phyloP scores from a whole-genome alignment of 2,113 vertebrate species.

The Pelecanus crispus region DNA sequence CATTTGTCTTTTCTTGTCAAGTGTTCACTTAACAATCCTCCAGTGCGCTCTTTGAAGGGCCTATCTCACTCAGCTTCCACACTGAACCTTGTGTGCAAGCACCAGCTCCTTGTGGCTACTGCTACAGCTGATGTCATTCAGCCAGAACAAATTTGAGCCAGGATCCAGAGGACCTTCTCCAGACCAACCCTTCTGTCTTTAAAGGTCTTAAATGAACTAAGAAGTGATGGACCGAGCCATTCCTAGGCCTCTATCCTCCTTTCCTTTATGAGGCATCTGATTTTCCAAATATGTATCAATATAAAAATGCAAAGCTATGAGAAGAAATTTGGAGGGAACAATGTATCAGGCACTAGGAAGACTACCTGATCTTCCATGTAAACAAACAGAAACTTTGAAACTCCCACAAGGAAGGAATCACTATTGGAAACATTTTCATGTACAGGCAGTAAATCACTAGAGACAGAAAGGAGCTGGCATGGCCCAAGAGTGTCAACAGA shows the following conservation, averaged over 20 bases:
- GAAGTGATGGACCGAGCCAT: not conserved
- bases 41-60: not conserved
- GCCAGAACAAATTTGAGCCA: not conserved
- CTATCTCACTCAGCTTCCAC: not conserved
- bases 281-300: not conserved
- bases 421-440: not conserved
- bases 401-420: not conserved
- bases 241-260: not conserved
- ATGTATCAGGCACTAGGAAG: not conserved
- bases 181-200: not conserved
- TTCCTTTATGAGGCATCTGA: not conserved
- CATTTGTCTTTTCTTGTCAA: not conserved
- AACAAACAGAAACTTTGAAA: not conserved
- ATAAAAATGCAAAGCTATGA: not conserved
- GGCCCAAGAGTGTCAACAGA: not conserved
- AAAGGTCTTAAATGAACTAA: not conserved
- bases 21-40: not conserved
- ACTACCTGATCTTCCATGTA: not conserved
- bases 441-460: not conserved
- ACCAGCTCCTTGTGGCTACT: not conserved
- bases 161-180: not conserved
- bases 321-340: not conserved
- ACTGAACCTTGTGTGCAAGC: rapidly evolving
- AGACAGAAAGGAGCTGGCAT: not conserved
- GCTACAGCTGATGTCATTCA: not conserved